These are phyloP conservation scores for Heterodera carotae DNA, from an alignment of 1,140 invertebrate species.

Conservation along the genomic window DNA sequence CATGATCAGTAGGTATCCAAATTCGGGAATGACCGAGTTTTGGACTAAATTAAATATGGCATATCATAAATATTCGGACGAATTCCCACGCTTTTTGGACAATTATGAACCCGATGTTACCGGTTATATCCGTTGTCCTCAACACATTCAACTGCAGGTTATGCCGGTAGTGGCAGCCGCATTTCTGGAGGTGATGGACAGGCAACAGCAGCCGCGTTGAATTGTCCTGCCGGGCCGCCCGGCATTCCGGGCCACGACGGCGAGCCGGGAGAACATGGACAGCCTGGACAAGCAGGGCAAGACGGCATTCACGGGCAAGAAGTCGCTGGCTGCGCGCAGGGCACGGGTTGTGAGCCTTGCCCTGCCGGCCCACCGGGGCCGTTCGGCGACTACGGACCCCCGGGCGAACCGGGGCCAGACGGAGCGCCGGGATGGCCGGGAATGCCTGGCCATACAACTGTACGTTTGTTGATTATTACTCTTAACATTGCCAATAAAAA, in stretches of 20 bases:
- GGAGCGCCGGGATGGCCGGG: conserved; percentile 49
- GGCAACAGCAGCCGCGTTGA: conserved; percentile 29
- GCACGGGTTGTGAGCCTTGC: conserved; percentile 17
- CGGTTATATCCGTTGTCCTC: too few relatives aligned
- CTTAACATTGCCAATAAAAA: too few relatives aligned
- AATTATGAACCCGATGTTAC: too few relatives aligned
- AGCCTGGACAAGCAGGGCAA: conserved; percentile 30
- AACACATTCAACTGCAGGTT: not conserved
- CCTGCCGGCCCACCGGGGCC: conserved; percentile 43
- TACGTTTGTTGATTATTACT: not conserved
- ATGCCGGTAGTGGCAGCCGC: not conserved
- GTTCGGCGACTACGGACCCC: conserved; percentile 34
- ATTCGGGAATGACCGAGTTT: too few relatives aligned
- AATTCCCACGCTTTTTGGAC: too few relatives aligned
- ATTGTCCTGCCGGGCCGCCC: conserved; percentile 17
- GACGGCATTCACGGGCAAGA: not conserved
- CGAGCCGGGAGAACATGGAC: conserved; percentile 11
- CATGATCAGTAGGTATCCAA: too few relatives aligned
- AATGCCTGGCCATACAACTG: conserved; percentile 11
- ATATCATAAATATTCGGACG: too few relatives aligned
- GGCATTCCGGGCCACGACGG: conserved; percentile 12
- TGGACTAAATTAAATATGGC: too few relatives aligned
- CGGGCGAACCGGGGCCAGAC: conserved; percentile 37
- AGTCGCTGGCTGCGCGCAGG: not conserved
- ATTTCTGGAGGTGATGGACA: conserved; percentile 19